phyloP scores from a whole-genome alignment of 2,888 invertebrate genomes.

The Axea sp. region DNA sequence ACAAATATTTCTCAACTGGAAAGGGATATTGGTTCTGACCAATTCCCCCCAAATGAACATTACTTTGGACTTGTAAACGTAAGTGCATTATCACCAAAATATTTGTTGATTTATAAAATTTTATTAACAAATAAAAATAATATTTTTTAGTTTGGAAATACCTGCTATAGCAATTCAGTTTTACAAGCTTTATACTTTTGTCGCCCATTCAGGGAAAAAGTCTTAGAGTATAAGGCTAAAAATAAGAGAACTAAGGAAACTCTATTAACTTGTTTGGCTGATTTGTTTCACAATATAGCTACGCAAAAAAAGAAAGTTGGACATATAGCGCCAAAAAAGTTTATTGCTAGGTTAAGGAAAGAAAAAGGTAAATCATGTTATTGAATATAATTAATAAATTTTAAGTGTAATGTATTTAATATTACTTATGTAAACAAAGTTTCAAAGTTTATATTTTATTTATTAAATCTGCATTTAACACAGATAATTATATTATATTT shows the following conservation, averaged over 20 bases:
- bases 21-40: conserved; percentile 99
- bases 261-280: conserved; percentile 97
- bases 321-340: conserved; percentile 99
- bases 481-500: too few species aligned
- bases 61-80: conserved; percentile 99
- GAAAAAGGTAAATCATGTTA: conserved; percentile 89
- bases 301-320: conserved; percentile 99
- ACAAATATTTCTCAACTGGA: conserved; percentile 99
- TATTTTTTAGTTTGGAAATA: conserved; percentile 95
- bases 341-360: conserved; percentile 97
- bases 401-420: neutral
- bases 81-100: conserved; percentile 79
- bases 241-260: conserved; percentile 98
- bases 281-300: conserved; percentile 99
- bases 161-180: conserved; percentile 99
- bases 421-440: neutral
- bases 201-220: conserved; percentile 98
- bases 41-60: conserved; percentile 99
- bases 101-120: too few species aligned
- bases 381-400: conserved; percentile 5
- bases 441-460: conserved; percentile 1
- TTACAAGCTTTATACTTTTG: conserved; percentile 99
- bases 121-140: neutral
- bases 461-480: too few species aligned
- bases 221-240: conserved; percentile 97